phyloP scores from a whole-genome alignment of 2,888 invertebrate species.

The Emmelina monodactyla region DNA sequence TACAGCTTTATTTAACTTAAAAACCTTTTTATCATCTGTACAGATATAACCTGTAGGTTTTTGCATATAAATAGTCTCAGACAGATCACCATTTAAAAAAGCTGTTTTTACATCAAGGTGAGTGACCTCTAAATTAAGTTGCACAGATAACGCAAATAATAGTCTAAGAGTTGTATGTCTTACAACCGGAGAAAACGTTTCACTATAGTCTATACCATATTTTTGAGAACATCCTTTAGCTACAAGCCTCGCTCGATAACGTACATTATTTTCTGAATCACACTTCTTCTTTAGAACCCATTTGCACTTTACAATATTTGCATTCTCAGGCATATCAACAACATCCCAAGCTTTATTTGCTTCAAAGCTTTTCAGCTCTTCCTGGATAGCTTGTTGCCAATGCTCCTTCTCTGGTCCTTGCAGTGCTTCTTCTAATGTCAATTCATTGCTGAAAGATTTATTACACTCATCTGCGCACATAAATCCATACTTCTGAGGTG shows the following conservation, averaged over 20 bases:
- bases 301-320: conserved; percentile 12
- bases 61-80: conserved; percentile 10
- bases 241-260: conserved; percentile 5
- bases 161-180: too few species aligned
- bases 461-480: too few species aligned
- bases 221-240: conserved; percentile 5
- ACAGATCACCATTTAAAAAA: conserved; percentile 11
- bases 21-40: conserved; percentile 5
- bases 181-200: conserved; percentile 10
- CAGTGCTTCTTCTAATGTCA: not conserved
- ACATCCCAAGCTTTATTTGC: conserved; percentile 14
- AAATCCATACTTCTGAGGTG: too few species aligned
- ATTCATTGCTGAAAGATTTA: not conserved
- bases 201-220: conserved; percentile 3
- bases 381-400: not conserved
- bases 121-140: conserved; percentile 8
- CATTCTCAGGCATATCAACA: conserved; percentile 9
- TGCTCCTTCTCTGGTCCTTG: not conserved
- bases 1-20: conserved; percentile 12
- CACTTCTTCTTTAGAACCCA: conserved; percentile 10
- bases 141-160: conserved; percentile 8
- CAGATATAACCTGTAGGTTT: conserved; percentile 9
- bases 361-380: conserved; percentile 7
- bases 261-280: conserved; percentile 5
- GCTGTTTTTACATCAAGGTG: conserved; percentile 11